A percentile compares a stretch with the other conserved stretches of the same genome.
Evolutionary conservation across 1,140 invertebrate genomes (phyloP).

Genomic region (Drosophila ficusphila): DNA sequence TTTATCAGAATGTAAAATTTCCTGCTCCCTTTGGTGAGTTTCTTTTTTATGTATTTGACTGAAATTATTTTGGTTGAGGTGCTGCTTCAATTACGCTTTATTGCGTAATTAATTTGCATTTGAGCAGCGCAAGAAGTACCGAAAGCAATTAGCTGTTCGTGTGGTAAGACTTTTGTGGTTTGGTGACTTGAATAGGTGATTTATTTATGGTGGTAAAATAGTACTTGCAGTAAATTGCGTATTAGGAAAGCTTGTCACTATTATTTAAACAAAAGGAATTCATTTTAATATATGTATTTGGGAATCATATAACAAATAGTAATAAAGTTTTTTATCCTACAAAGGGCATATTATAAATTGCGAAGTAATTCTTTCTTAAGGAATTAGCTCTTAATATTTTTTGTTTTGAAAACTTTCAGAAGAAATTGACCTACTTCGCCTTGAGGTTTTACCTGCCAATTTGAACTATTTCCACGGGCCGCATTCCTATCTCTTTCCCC

Average conservation of each 20-base stretch:
- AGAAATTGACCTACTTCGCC: neutral
- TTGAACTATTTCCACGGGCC: conserved; percentile 13
- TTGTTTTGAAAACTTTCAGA: neutral
- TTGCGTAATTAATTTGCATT: conserved; percentile 56
- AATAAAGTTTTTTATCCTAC: no score
- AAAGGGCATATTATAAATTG: no score
- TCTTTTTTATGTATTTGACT: conserved; percentile 19
- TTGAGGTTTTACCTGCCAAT: conserved; percentile 2
- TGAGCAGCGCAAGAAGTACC: neutral
- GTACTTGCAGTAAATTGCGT: neutral
- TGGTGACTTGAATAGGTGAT: neutral
- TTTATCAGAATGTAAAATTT: conserved; percentile 46
- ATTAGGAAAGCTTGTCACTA: neutral
- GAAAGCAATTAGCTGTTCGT: conserved; percentile 24
- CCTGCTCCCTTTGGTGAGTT: neutral
- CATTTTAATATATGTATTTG: no score
- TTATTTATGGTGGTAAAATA: conserved; percentile 2
- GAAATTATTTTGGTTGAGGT: conserved; percentile 36
- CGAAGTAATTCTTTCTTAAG: no score
- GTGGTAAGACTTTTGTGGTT: conserved; percentile 27
- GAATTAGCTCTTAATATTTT: neutral
- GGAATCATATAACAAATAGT: no score
- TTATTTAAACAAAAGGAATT: no score
- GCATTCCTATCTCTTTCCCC: neutral
- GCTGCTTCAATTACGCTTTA: conserved; percentile 55